phyloP scores from a whole-genome alignment of 2,797 vertebrate species.

The Pteropus rufus region DNA sequence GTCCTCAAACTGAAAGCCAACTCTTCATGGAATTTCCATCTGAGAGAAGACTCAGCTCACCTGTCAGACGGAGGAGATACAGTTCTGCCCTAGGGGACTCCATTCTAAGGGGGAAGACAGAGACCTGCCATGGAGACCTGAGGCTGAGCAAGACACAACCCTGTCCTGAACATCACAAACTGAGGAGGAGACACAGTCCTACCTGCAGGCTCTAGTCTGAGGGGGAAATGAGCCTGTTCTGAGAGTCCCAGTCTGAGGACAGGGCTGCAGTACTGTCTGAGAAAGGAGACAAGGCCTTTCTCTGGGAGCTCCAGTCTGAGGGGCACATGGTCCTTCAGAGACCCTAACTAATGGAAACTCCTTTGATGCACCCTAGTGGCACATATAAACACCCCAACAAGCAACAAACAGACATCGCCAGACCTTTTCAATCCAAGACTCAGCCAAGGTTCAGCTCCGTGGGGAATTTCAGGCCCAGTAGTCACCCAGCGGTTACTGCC shows the following conservation, averaged over 20 bases:
- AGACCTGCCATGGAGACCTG: neutral
- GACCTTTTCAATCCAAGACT: neutral
- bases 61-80: neutral
- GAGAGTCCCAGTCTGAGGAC: neutral
- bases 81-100: neutral
- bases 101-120: neutral
- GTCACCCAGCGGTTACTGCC: neutral
- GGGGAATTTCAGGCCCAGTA: neutral
- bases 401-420: neutral
- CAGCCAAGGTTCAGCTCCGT: neutral
- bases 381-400: neutral
- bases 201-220: neutral
- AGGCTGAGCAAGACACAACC: neutral
- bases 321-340: neutral
- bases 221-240: neutral
- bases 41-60: neutral
- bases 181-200: neutral
- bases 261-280: neutral
- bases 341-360: neutral
- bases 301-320: neutral
- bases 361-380: neutral
- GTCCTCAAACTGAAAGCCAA: neutral
- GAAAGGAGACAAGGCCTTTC: neutral
- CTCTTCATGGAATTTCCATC: neutral
- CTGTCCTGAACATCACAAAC: neutral